Evolutionary conservation across 2,888 invertebrate genomes (phyloP).

Genomic region (Hirtodrosophila trivittata): DNA sequence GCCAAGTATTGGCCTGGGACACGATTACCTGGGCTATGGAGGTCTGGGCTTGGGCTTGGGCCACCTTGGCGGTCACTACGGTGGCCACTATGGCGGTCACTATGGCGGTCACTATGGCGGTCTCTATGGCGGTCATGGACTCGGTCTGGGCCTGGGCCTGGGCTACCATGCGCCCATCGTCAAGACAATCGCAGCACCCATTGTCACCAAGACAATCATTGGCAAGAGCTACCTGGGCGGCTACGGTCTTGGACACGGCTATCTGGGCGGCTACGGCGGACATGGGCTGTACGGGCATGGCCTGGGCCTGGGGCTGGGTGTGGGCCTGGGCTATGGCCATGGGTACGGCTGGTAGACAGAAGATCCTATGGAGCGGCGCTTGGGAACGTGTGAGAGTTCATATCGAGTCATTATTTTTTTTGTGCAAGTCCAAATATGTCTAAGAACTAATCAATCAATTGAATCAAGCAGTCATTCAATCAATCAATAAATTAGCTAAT

Average conservation of each 20-base stretch:
- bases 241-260: conserved; percentile 68
- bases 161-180: conserved; percentile 70
- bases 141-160: conserved; percentile 56
- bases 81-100: conserved; percentile 46
- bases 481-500: conserved; percentile 10
- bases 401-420: conserved; percentile 25
- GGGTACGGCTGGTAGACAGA: conserved; percentile 67
- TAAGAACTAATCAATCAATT: conserved; percentile 15
- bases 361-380: conserved; percentile 3
- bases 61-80: conserved; percentile 47
- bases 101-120: conserved; percentile 43
- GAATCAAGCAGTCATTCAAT: conserved; percentile 32
- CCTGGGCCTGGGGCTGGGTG: conserved; percentile 60
- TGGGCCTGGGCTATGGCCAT: conserved; percentile 82
- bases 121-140: conserved; percentile 45
- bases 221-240: conserved; percentile 72
- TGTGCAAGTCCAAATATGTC: conserved; percentile 14
- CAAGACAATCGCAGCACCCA: conserved; percentile 66
- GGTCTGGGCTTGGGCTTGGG: conserved; percentile 57
- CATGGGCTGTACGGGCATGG: conserved; percentile 72
- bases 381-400: conserved; percentile 53
- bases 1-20: conserved; percentile 60
- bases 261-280: conserved; percentile 66
- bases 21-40: conserved; percentile 60
- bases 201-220: conserved; percentile 71